phyloP scores from a whole-genome alignment of 1,140 invertebrate genomes.

The Scylla paramamosain region DNA sequence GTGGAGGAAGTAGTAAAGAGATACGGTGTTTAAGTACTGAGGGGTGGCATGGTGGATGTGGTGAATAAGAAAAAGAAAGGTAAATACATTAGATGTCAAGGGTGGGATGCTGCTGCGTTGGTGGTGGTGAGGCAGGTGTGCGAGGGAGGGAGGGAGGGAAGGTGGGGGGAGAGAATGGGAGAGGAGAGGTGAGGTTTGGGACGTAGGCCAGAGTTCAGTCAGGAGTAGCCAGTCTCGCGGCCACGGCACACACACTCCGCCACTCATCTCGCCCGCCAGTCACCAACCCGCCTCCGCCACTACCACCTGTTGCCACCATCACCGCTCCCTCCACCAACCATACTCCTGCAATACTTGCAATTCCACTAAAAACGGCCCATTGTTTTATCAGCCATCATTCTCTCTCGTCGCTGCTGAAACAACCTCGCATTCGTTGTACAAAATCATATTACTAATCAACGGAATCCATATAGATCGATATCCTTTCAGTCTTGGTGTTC shows the following conservation, averaged over 20 bases:
- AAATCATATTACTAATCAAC: too few relatives aligned
- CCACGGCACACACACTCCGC: not conserved
- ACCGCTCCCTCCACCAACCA: not conserved
- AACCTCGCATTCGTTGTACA: too few relatives aligned
- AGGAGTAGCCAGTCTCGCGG: not conserved
- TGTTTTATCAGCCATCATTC: not conserved
- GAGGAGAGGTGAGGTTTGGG: not conserved
- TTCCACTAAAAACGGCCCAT: not conserved
- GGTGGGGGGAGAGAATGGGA: not conserved
- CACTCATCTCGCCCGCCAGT: not conserved
- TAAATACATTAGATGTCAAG: not conserved
- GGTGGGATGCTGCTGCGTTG: not conserved
- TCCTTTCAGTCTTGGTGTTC: not conserved
- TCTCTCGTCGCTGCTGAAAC: too few relatives aligned
- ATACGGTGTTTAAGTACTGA: not conserved
- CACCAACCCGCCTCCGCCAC: not conserved
- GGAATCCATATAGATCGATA: not conserved
- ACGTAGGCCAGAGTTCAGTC: constrained; percentile 32
- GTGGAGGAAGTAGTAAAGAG: not conserved
- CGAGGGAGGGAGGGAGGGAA: not conserved
- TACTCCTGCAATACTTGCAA: not conserved
- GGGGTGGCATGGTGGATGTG: not conserved
- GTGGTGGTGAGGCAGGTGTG: not conserved
- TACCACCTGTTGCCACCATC: not conserved
- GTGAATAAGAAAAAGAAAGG: not conserved